These are phyloP conservation scores for Semibalanus balanoides DNA, from an alignment of 1,140 invertebrate species.

Conservation along the genomic window DNA sequence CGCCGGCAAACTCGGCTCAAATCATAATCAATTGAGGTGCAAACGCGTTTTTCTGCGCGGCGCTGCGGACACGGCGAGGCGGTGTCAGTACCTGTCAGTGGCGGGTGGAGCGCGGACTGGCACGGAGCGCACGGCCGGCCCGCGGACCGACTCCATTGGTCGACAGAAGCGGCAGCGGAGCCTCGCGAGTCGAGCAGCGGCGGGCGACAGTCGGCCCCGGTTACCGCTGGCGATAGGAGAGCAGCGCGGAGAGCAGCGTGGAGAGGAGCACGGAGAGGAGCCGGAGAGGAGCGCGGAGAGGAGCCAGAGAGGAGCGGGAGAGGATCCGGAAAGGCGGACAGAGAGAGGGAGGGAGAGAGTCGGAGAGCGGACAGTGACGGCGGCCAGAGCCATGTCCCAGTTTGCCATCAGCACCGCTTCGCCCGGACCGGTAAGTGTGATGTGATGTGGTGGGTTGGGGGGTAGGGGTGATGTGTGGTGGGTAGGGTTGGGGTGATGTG, in stretches of 20 bases:
- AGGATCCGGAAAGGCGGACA: too few relatives aligned
- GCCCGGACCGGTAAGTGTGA: background rate
- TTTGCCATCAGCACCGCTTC: background rate
- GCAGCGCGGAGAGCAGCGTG: too few relatives aligned
- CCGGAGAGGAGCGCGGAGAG: too few relatives aligned
- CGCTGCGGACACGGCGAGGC: background rate
- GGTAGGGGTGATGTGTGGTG: too few relatives aligned
- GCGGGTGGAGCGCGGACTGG: background rate
- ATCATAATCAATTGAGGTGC: constrained; percentile 2
- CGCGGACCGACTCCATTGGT: background rate
- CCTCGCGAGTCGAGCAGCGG: background rate
- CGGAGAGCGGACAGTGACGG: too few relatives aligned
- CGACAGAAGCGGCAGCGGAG: background rate
- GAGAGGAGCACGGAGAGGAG: too few relatives aligned
- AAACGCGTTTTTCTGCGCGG: background rate
- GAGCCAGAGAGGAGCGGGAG: too few relatives aligned
- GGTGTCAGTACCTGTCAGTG: background rate
- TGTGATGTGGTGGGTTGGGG: too few relatives aligned
- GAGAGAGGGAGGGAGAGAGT: too few relatives aligned
- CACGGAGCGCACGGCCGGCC: background rate
- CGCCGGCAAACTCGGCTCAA: background rate
- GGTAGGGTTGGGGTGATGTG: too few relatives aligned
- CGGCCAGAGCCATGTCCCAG: background rate
- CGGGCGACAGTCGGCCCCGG: background rate
- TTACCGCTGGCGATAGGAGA: background rate